Conservation (phyloP, 2,113 vertebrate species). For the Sisor rabdophorus region DNA sequence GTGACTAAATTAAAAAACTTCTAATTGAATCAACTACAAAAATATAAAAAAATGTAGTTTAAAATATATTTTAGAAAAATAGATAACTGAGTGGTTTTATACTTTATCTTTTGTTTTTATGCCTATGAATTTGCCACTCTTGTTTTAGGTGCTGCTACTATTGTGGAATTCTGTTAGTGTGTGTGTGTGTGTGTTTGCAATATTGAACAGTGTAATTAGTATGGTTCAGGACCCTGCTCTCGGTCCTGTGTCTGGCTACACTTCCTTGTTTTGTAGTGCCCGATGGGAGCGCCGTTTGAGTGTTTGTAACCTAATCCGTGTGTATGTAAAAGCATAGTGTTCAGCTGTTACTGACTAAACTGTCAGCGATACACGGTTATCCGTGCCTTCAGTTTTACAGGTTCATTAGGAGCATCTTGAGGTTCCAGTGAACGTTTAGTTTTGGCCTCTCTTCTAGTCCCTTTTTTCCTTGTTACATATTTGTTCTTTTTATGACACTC, state of each 20-base stretch:
- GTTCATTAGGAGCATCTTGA: background rate
- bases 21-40: no score
- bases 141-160: background rate
- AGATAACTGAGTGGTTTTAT: background rate
- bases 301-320: constrained; percentile 55
- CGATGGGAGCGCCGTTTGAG: constrained; percentile 52
- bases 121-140: background rate
- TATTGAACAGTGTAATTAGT: constrained; percentile 1
- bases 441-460: background rate
- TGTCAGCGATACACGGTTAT: constrained; percentile 51
- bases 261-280: constrained; percentile 43
- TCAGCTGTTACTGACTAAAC: constrained; percentile 62
- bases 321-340: constrained; percentile 49
- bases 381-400: constrained; percentile 36
- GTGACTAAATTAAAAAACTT: background rate
- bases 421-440: background rate
- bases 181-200: background rate
- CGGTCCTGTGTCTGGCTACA: constrained; percentile 23
- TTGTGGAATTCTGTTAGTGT: background rate
- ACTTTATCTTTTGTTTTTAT: background rate
- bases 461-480: background rate
- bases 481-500: background rate
- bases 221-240: constrained; percentile 3
- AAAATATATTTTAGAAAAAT: no score
- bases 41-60: background rate